phyloP scores from a whole-genome alignment of 2,888 invertebrate genomes.

The Nomada goodeniana region DNA sequence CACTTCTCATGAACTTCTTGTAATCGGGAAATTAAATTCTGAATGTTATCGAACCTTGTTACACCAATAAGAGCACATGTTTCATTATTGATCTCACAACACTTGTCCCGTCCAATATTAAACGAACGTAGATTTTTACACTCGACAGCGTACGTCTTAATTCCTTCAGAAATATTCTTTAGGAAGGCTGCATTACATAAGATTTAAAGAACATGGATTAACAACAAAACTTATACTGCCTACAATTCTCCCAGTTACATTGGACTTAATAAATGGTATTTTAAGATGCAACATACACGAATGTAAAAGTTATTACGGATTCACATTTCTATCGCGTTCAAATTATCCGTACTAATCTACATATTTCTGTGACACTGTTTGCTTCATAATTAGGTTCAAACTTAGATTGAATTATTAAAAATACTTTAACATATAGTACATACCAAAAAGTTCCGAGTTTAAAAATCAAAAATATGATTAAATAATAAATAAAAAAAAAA shows the following conservation, averaged over 20 bases:
- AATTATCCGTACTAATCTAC: not conserved
- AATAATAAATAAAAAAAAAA: not conserved
- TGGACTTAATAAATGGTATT: not conserved
- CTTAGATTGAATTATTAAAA: not conserved
- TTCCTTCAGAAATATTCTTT: conserved; percentile 8
- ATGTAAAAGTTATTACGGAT: conserved; percentile 4
- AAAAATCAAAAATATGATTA: not conserved
- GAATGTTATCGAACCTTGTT: conserved; percentile 49
- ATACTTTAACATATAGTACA: not conserved
- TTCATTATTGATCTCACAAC: conserved; percentile 66
- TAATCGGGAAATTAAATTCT: conserved; percentile 59
- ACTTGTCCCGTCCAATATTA: conserved; percentile 55
- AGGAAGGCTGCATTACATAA: not conserved
- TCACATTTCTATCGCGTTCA: not conserved
- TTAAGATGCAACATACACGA: not conserved
- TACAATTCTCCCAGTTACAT: not conserved
- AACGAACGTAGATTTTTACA: conserved; percentile 26
- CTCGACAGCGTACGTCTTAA: not conserved
- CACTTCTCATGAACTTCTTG: conserved; percentile 66
- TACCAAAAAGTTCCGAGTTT: not conserved
- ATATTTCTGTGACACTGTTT: not conserved
- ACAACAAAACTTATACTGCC: not conserved
- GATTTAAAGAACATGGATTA: not conserved
- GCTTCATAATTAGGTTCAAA: not conserved
- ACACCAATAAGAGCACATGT: conserved; percentile 56